Evolutionary conservation across 1,140 invertebrate species (phyloP).

Genomic region (Apocrypta bakeri): DNA sequence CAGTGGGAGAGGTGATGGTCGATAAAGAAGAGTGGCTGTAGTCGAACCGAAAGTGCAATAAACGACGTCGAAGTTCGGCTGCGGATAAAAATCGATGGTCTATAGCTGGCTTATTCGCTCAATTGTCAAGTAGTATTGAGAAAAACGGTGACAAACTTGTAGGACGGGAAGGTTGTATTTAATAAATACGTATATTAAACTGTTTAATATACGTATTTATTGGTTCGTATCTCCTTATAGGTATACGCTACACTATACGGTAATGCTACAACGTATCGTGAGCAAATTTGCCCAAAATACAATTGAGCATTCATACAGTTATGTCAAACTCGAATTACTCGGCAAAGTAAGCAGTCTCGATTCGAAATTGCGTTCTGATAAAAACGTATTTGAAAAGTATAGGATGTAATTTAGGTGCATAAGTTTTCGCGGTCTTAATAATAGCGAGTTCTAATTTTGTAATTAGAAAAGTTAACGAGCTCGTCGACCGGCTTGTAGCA

Average conservation of each 20-base stretch:
- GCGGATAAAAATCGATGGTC: constrained; percentile 36
- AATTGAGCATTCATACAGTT: constrained; percentile 33
- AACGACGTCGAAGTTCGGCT: neutral
- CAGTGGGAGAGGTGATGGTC: constrained; percentile 9
- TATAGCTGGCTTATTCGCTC: constrained; percentile 7
- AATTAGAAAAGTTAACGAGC: constrained; percentile 41
- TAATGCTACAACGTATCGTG: constrained; percentile 43
- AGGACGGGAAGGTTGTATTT: neutral
- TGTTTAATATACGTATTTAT: too few species aligned
- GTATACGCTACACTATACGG: too few species aligned
- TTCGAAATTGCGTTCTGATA: too few species aligned
- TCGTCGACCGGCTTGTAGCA: neutral
- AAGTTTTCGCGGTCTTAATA: too few species aligned
- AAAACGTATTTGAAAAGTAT: too few species aligned
- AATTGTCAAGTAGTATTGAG: neutral
- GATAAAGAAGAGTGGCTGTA: neutral
- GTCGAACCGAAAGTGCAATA: neutral
- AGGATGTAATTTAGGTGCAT: too few species aligned
- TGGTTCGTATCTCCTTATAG: too few species aligned
- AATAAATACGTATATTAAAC: too few species aligned
- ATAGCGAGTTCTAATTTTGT: neutral
- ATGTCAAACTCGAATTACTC: neutral
- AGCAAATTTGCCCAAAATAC: constrained; percentile 26
- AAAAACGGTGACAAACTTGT: neutral
- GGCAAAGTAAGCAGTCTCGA: too few species aligned